Evolutionary conservation across 2,888 invertebrate genomes (phyloP), one percentile per base, ranked within the genome.

Genomic region (Tuta absoluta): DNA sequence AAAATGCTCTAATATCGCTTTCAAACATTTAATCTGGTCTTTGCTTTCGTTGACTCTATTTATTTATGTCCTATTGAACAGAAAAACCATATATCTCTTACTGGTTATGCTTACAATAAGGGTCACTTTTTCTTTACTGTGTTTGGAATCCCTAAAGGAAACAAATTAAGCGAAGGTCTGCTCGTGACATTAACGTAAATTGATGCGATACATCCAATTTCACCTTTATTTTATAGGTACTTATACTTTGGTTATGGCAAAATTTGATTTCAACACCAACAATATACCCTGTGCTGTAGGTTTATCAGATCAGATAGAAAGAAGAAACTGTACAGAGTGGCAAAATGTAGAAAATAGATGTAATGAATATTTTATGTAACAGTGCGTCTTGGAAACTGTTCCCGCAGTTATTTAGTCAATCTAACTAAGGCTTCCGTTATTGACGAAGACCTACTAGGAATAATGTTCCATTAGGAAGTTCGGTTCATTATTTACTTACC

Each of bases 101-200:
- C n/a, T n/a, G n/a, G n/a, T n/a, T n/a, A n/a, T n/a, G n/a, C n/a
- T n/a, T n/a, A n/a, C n/a, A 10, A 7, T 33, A 5, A 1, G 33
- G 4, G 4, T 8, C 33, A 33, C 33, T 8, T 33, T 33, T 33
- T 33, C 33, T 33, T 33, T 33, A 33, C 33, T 33, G 33, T 33
- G 33, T 5, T 33, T 33, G 63, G 65, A 65, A 67, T 63, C 66
- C 70, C 66, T 63, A 66, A 66, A 70, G 68, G 61, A 68, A 71
- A 72, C 66, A 70, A 70, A 72, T 71, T 66, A 67, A 58, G 48
- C 63, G 60, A 65, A 60, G 45, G 21, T n/a, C 65, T 49, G 66
- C 41, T 11, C 38, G 63, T 37, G 61, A 63, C 60, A 24, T 53
- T 23, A 45, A 45, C 45, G 45, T 45, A 45, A 45, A 45, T 45